Evolutionary conservation across 2,888 invertebrate genomes (phyloP).

Genomic region (Xestia xanthographa): DNA sequence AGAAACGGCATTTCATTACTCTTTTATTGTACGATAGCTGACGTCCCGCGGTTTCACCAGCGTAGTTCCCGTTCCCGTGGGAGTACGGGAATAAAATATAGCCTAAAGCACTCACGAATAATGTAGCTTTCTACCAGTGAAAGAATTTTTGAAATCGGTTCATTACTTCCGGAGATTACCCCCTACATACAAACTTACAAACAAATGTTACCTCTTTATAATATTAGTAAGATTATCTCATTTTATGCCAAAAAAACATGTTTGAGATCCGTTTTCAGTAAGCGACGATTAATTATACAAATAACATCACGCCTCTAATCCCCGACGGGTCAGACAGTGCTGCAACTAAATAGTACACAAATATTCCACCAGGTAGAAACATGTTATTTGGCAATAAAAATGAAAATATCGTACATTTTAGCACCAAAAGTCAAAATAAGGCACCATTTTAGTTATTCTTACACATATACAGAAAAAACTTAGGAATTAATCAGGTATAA

Average conservation of each 20-base stretch:
- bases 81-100: no score
- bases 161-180: no score
- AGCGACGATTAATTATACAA: neutral
- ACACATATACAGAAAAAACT: constrained; percentile 1
- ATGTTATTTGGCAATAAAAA: neutral
- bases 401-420: neutral
- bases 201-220: no score
- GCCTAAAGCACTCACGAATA: no score
- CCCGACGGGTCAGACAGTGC: neutral
- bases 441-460: constrained; percentile 9
- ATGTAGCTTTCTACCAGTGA: no score
- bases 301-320: neutral
- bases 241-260: neutral
- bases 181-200: no score
- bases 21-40: no score
- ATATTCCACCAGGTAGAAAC: neutral
- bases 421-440: constrained; percentile 24
- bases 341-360: neutral
- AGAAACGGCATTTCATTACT: neutral
- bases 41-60: no score
- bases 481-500: constrained; percentile 34
- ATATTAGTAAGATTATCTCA: neutral
- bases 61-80: no score
- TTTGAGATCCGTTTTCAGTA: neutral
- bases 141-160: no score